Conservation (phyloP, 2,797 vertebrate genomes). For the Salarias fasciatus region DNA sequence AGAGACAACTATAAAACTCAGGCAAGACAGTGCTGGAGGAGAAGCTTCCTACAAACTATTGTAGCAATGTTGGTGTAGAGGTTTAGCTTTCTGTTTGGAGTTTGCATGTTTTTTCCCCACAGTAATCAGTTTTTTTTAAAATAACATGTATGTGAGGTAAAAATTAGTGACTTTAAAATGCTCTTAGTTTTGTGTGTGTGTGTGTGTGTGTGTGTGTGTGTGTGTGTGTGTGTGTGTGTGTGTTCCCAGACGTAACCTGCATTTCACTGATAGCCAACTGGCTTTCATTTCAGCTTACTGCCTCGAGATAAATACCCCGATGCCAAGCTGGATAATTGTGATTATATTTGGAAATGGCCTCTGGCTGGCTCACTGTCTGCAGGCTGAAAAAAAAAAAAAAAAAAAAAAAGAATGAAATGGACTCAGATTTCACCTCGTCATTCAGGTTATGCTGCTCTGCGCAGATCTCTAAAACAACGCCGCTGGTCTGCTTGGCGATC, state of each 20-base stretch:
- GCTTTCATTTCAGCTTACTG: conserved; percentile 7
- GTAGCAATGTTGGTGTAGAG: no score
- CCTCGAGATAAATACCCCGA: conserved; percentile 22
- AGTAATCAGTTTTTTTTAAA: no score
- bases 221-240: no score
- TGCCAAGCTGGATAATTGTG: conserved; percentile 16
- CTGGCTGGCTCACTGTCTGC: conserved; percentile 27
- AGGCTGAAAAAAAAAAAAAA: conserved; percentile 21
- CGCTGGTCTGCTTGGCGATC: conserved; percentile 85
- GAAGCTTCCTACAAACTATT: no score
- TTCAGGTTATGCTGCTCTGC: conserved; percentile 91
- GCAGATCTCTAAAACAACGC: conserved; percentile 88
- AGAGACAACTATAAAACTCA: conserved; percentile 17
- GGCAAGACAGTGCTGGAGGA: conserved; percentile 21
- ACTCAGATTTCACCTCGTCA: conserved; percentile 83
- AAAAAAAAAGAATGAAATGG: neutral
- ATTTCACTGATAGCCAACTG: no score
- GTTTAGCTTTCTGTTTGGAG: no score
- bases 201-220: no score
- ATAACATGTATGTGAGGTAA: no score
- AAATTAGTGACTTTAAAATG: no score
- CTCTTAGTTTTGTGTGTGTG: no score
- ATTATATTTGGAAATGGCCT: conserved; percentile 48
- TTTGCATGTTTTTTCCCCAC: no score
- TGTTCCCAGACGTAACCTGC: no score